These are phyloP conservation scores for Leucoraja ocellata DNA, from an alignment of 2,797 vertebrate genomes.

Conservation along the genomic window DNA sequence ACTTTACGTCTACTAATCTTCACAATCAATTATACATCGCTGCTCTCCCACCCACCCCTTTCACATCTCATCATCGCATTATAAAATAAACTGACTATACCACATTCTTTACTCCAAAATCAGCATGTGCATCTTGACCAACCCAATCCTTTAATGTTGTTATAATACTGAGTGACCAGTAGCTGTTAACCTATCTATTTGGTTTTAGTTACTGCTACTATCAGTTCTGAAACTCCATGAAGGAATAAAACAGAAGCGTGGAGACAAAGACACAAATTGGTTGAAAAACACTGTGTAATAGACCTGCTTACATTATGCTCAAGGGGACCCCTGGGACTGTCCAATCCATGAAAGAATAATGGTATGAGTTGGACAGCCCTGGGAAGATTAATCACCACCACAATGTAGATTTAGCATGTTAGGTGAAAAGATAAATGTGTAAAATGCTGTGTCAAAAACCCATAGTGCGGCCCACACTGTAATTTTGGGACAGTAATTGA, in stretches of 20 bases:
- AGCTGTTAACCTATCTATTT: constrained; percentile 38
- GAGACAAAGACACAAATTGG: constrained; percentile 73
- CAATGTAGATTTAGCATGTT: constrained; percentile 83
- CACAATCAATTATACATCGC: constrained; percentile 28
- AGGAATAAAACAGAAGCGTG: constrained; percentile 39
- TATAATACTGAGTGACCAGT: constrained; percentile 34
- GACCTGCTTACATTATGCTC: constrained; percentile 72
- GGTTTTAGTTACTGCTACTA: constrained; percentile 37
- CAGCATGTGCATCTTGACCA: not conserved
- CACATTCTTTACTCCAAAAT: constrained; percentile 31
- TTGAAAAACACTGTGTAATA: constrained; percentile 70
- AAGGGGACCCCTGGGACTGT: constrained; percentile 78
- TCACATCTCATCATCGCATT: constrained; percentile 27
- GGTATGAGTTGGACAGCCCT: constrained; percentile 59
- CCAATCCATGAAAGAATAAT: constrained; percentile 78
- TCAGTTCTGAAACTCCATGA: constrained; percentile 35
- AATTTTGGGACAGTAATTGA: constrained; percentile 92
- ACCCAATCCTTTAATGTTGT: constrained; percentile 16
- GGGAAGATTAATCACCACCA: constrained; percentile 84
- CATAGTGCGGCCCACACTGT: constrained; percentile 68
- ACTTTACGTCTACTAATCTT: constrained; percentile 9
- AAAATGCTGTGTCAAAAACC: constrained; percentile 75
- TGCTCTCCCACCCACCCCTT: not conserved
- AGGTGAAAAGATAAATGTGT: constrained; percentile 90
- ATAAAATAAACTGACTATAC: not conserved